Evolutionary conservation across 1,140 invertebrate species (phyloP).

Genomic region (Lamellibrachia luymesi): DNA sequence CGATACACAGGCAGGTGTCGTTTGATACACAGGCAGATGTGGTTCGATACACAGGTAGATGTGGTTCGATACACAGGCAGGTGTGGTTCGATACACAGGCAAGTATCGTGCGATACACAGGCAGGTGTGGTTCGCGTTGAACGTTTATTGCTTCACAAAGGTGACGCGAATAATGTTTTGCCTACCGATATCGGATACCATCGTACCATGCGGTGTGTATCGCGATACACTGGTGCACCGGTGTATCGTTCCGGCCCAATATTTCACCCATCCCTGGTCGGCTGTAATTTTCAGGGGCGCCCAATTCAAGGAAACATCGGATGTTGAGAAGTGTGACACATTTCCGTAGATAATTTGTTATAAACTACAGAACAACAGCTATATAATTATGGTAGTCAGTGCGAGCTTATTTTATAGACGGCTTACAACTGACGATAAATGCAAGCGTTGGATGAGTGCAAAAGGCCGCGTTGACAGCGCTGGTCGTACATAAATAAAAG

Average conservation of each 20-base stretch:
- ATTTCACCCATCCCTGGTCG: background rate
- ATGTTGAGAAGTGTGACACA: background rate
- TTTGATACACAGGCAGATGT: too few species aligned
- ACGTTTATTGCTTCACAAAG: too few species aligned
- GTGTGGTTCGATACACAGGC: too few species aligned
- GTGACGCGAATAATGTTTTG: too few species aligned
- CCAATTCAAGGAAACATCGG: background rate
- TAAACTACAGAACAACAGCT: background rate
- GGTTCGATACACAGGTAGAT: too few species aligned
- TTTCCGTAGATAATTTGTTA: background rate
- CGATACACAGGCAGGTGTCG: too few species aligned
- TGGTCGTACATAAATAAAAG: background rate
- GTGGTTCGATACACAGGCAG: too few species aligned
- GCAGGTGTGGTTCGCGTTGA: too few species aligned
- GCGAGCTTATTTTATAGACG: background rate
- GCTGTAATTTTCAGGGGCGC: background rate
- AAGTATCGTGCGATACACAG: too few species aligned
- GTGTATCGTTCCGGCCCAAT: background rate
- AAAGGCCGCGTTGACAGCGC: background rate
- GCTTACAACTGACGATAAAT: background rate
- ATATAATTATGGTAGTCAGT: background rate
- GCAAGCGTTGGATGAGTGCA: background rate
- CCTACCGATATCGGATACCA: too few species aligned
- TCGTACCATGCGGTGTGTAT: too few species aligned
- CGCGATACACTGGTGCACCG: too few species aligned